These are phyloP conservation scores for Subanguina moxae DNA, from an alignment of 1,140 invertebrate genomes.

Conservation along the genomic window DNA sequence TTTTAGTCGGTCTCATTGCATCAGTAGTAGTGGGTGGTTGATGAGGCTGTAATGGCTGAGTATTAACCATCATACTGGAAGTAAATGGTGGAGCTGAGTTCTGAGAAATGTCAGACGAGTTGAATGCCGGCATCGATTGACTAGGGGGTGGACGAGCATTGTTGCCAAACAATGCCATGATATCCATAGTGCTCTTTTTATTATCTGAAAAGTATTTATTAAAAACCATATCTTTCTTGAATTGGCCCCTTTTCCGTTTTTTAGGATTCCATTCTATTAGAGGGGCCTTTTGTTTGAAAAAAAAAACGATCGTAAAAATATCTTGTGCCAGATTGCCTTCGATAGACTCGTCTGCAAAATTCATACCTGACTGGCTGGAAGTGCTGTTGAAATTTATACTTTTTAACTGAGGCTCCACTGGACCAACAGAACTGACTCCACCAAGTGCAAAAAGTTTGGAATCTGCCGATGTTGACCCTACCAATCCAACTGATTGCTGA, in stretches of 20 bases:
- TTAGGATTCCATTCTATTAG: no score
- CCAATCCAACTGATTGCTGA: neutral
- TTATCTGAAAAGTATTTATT: slow-evolving; percentile 4
- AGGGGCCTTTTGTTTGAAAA: no score
- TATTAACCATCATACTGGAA: neutral
- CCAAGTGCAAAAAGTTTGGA: neutral
- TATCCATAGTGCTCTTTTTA: slow-evolving; percentile 25
- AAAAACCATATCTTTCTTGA: no score
- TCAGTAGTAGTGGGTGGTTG: neutral
- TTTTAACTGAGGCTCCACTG: neutral
- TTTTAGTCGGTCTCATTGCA: neutral
- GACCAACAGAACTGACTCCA: neutral
- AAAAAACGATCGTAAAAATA: no score
- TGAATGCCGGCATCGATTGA: slow-evolving; percentile 6
- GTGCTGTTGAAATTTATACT: neutral
- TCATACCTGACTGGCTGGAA: no score
- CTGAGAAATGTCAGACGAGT: neutral
- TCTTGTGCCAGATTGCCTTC: no score
- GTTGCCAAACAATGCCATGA: slow-evolving; percentile 22
- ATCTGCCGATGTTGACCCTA: neutral
- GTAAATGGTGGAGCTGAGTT: neutral
- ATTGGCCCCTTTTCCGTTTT: no score
- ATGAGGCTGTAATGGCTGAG: neutral
- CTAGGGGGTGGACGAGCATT: neutral
- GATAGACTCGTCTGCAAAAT: no score